Evolutionary conservation across 2,113 vertebrate genomes (phyloP).

Genomic region (Sclerurus mexicanus): DNA sequence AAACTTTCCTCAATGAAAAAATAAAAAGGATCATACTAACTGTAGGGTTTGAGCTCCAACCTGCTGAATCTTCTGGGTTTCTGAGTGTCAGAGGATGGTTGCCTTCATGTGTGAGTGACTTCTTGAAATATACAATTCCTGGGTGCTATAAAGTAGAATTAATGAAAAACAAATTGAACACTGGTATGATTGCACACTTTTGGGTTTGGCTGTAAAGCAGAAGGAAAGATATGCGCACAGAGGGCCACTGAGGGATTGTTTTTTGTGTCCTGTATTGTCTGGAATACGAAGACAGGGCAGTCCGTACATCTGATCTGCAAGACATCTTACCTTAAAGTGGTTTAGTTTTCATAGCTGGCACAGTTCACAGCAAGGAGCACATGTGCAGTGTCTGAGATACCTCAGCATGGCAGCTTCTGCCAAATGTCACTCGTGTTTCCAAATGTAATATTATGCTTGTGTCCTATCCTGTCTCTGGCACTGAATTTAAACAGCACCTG

Average conservation of each 20-base stretch:
- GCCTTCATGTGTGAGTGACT: neutral
- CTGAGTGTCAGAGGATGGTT: neutral
- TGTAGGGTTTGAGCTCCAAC: neutral
- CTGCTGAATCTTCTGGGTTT: neutral
- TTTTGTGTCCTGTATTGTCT: neutral
- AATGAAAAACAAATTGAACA: neutral
- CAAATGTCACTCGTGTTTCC: conserved; percentile 62
- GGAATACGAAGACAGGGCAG: neutral
- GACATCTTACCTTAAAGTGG: conserved; percentile 18
- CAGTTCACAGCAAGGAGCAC: neutral
- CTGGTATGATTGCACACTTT: neutral
- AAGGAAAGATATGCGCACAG: neutral
- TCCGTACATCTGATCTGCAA: neutral
- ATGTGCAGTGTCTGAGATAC: conserved; percentile 41
- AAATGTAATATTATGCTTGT: conserved; percentile 64
- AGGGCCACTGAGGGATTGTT: neutral
- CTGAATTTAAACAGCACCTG: conserved; percentile 51
- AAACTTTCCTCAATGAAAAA: neutral
- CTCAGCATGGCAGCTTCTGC: conserved; percentile 7
- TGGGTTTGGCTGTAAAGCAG: neutral
- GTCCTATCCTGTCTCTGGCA: conserved; percentile 35
- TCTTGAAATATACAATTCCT: neutral
- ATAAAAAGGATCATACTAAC: neutral
- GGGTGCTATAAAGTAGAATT: neutral
- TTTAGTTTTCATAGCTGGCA: conserved; percentile 38